Conservation (phyloP, 2,113 vertebrate species). For the Phoenicopterus ruber region DNA sequence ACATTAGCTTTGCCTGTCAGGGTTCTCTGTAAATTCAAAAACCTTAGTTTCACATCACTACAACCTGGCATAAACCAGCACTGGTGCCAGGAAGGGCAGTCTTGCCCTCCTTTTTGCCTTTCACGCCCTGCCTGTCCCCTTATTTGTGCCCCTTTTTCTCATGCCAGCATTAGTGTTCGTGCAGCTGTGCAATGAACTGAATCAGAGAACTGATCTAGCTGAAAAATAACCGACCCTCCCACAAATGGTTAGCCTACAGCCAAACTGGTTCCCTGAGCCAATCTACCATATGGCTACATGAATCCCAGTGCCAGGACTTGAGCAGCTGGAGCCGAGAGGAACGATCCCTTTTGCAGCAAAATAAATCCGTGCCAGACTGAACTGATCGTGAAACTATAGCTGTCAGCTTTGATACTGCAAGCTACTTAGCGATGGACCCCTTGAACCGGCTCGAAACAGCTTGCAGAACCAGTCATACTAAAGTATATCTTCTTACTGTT, state of each 20-base stretch:
- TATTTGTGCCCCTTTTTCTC: not conserved
- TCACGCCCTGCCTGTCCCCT: not conserved
- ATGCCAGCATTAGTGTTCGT: accelerated
- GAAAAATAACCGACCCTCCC: not conserved
- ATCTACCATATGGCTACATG: not conserved
- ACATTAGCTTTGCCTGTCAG: not conserved
- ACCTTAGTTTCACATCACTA: not conserved
- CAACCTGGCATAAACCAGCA: not conserved
- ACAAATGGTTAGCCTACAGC: not conserved
- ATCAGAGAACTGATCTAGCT: not conserved
- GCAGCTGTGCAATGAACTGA: not conserved
- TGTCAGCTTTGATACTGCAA: not conserved
- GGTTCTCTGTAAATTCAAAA: not conserved
- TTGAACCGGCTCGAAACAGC: not conserved
- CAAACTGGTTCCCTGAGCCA: not conserved
- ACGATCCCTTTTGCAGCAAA: not conserved
- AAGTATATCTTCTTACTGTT: not conserved
- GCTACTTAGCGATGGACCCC: accelerated
- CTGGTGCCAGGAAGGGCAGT: not conserved
- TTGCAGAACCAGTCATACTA: not conserved
- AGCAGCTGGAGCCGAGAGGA: not conserved
- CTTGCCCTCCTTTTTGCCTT: not conserved
- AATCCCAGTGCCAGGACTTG: not conserved
- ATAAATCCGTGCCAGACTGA: not conserved
- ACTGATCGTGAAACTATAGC: not conserved